Percentiles rank a stretch among this genome's conserved stretches.
These are phyloP conservation scores for Julus scanicus DNA, from an alignment of 2,888 invertebrate species.

Conservation along the genomic window DNA sequence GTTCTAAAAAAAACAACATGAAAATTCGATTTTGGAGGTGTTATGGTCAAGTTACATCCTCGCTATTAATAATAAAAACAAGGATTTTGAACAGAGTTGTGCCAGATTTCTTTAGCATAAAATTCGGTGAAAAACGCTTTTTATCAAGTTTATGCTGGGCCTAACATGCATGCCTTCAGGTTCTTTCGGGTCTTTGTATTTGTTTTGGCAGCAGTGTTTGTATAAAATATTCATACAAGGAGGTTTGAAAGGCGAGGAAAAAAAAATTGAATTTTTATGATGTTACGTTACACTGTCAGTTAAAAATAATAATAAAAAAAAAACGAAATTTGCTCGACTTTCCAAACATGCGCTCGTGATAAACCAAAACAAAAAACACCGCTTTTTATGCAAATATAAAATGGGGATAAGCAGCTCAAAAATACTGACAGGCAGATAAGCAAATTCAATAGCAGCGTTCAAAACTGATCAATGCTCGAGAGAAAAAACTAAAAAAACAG, in stretches of 20 bases:
- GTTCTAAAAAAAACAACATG: too few species aligned
- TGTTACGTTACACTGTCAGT: conserved; percentile 14
- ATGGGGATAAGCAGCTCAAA: conserved; percentile 28
- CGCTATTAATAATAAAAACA: neutral
- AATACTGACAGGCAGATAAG: conserved; percentile 36
- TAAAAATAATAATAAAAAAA: conserved; percentile 7
- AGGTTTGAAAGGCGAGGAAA: conserved; percentile 8
- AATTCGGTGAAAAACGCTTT: neutral
- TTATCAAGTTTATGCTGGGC: neutral
- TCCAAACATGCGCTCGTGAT: neutral
- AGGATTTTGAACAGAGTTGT: neutral
- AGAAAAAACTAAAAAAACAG: neutral
- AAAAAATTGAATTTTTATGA: conserved; percentile 36
- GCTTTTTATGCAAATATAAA: conserved; percentile 32
- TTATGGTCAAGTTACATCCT: too few species aligned
- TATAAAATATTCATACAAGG: conserved; percentile 5
- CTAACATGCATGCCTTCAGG: neutral
- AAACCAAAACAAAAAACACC: neutral
- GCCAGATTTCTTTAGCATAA: neutral
- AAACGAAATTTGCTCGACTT: conserved; percentile 17
- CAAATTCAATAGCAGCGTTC: conserved; percentile 4
- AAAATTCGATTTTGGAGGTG: too few species aligned
- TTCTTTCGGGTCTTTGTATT: neutral
- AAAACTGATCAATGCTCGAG: neutral
- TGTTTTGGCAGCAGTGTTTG: conserved; percentile 11